Conservation (phyloP, 2,113 vertebrate species). For the Damaliscus lunatus region DNA sequence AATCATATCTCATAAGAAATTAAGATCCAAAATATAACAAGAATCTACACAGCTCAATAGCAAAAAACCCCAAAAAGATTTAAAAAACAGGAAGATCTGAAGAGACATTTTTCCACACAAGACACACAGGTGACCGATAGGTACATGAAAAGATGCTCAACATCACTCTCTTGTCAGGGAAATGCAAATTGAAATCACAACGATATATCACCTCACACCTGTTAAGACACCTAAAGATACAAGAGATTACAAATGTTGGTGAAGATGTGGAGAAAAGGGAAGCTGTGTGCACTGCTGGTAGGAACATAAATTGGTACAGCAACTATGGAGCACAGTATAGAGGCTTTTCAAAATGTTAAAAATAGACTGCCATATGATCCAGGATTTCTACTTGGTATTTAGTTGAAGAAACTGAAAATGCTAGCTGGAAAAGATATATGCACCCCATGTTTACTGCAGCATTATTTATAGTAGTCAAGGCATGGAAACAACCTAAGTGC, state of each 20-base stretch:
- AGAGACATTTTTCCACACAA: not conserved
- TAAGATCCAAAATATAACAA: not conserved
- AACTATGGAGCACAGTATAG: not conserved
- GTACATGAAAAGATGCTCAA: not conserved
- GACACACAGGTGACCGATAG: not conserved
- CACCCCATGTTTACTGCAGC: not conserved
- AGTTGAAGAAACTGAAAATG: not conserved
- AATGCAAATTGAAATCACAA: not conserved
- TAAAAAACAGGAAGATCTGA: not conserved
- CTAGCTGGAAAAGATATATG: not conserved
- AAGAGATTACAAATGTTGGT: not conserved
- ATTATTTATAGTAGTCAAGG: not conserved
- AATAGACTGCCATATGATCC: not conserved
- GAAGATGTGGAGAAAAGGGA: not conserved
- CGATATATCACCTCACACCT: not conserved
- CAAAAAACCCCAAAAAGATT: not conserved
- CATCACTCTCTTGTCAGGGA: not conserved
- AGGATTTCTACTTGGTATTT: not conserved
- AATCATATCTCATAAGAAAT: not conserved
- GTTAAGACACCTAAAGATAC: not conserved
- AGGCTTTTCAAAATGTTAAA: not conserved
- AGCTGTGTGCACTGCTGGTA: not conserved
- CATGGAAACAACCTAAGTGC: not conserved
- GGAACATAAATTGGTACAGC: not conserved
- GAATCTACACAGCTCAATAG: not conserved